Evolutionary conservation across 2,888 invertebrate genomes (phyloP), one percentile per base, ranked within the genome.

Genomic region (Acrocyrtus sp.): DNA sequence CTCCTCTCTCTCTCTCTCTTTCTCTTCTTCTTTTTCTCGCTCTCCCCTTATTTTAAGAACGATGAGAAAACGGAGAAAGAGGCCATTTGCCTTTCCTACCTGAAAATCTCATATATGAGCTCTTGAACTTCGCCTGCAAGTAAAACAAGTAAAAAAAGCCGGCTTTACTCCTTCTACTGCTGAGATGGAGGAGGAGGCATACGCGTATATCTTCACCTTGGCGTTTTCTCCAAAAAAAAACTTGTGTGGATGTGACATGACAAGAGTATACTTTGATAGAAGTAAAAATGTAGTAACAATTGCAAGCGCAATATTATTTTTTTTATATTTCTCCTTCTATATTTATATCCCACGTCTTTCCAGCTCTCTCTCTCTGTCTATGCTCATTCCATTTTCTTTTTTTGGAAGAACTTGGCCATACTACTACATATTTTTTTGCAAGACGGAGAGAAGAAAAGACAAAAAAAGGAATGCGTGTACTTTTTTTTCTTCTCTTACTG

Each of bases 171-270:
- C 34, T 22, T 29, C 12, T 60, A 29, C 51, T 45, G 29, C 39
- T 34, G 12, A 34, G 12, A 34, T 34, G 34, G 34, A 34, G 12
- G 34, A 12, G n/a, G n/a, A n/a, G n/a, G n/a, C n/a, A n/a, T n/a
- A n/a, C 12, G 34, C 12, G 34, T 34, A 34, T 34, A 34, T 34
- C 34, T 34, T 34, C 6, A 34, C 12, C 6, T 34, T 34, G 34
- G 34, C n/a, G 3, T 17, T 45, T 45, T 17, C 47, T 15, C 47
- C 47, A 45, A 8, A 5, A 45, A 45, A 19, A 19, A 50, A 5
- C 2, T 26, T 27, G 39, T 61, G 34, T 61, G 57, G n/a, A 41
- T 41, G 21, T 57, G 48, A 29, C 39, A 61, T 48, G 60, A 48
- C 61, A 61, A 5, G 34, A 34, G 34, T 34, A 34, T 34, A 34